These are phyloP conservation scores for Netelia inedita DNA, from an alignment of 2,888 invertebrate genomes.

Conservation along the genomic window DNA sequence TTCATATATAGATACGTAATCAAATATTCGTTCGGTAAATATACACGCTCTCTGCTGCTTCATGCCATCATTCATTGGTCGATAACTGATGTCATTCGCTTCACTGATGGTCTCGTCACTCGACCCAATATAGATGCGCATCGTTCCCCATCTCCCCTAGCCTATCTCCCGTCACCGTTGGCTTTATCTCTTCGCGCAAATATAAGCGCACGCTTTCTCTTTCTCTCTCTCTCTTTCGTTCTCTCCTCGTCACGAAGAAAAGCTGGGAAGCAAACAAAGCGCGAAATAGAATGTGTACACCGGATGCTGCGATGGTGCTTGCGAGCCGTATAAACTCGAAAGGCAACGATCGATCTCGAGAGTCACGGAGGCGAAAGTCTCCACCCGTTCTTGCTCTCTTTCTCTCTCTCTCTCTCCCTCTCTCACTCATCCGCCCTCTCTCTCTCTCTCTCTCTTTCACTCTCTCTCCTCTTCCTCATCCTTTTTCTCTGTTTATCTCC, in stretches of 20 bases:
- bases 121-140: constrained; percentile 26
- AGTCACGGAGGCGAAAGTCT: constrained; percentile 53
- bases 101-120: constrained; percentile 51
- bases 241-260: constrained; percentile 58
- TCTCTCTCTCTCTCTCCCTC: constrained; percentile 28
- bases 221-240: constrained; percentile 31
- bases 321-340: constrained; percentile 68
- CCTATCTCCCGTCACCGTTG: constrained; percentile 24
- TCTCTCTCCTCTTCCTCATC: constrained; percentile 52
- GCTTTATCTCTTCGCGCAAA: constrained; percentile 56
- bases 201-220: constrained; percentile 46
- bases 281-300: constrained; percentile 73
- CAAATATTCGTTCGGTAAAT: not conserved
- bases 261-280: constrained; percentile 72
- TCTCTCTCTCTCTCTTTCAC: not conserved
- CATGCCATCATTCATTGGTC: not conserved
- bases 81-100: constrained; percentile 29
- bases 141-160: not conserved
- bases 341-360: constrained; percentile 72
- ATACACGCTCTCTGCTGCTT: not conserved
- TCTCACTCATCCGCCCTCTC: constrained; percentile 9
- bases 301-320: constrained; percentile 66
- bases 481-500: constrained; percentile 64
- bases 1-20: not conserved
- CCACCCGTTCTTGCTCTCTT: constrained; percentile 67